These are phyloP conservation scores for Belgica antarctica DNA, from an alignment of 2,888 invertebrate species.

Conservation along the genomic window DNA sequence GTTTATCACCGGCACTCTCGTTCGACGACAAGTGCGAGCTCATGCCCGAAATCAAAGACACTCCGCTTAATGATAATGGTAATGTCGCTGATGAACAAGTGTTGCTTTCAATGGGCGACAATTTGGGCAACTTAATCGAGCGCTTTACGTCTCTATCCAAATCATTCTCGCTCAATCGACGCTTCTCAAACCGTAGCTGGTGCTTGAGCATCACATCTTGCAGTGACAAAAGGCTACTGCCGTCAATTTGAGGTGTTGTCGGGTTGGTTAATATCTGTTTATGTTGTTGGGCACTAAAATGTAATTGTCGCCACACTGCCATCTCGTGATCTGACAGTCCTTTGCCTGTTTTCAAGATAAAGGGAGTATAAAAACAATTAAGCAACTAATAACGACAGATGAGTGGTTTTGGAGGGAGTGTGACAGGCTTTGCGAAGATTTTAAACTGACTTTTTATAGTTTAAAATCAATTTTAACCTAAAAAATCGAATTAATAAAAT, in stretches of 20 bases:
- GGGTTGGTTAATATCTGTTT: conserved; percentile 34
- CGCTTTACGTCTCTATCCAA: conserved; percentile 39
- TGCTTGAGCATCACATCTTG: conserved; percentile 41
- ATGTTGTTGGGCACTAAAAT: conserved; percentile 39
- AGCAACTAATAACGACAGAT: conserved; percentile 12
- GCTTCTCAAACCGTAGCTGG: conserved; percentile 35
- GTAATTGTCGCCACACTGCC: conserved; percentile 43
- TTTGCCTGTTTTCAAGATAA: conserved; percentile 29
- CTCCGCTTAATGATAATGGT: conserved; percentile 37
- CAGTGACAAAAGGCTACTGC: conserved; percentile 32
- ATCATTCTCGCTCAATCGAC: conserved; percentile 41
- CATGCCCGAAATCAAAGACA: conserved; percentile 30
- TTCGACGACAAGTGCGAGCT: neutral
- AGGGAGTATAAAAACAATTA: conserved; percentile 8
- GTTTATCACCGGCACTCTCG: neutral
- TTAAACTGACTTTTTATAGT: too few species aligned
- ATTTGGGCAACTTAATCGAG: conserved; percentile 40
- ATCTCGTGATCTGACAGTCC: conserved; percentile 40
- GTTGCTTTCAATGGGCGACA: conserved; percentile 32
- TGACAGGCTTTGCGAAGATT: too few species aligned
- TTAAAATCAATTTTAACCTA: too few species aligned
- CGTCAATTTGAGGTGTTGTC: conserved; percentile 36
- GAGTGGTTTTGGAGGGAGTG: neutral
- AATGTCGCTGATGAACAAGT: conserved; percentile 27
- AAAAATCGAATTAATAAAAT: too few species aligned